Evolutionary conservation across 2,113 vertebrate genomes (phyloP).

Genomic region (Silurus glanis): DNA sequence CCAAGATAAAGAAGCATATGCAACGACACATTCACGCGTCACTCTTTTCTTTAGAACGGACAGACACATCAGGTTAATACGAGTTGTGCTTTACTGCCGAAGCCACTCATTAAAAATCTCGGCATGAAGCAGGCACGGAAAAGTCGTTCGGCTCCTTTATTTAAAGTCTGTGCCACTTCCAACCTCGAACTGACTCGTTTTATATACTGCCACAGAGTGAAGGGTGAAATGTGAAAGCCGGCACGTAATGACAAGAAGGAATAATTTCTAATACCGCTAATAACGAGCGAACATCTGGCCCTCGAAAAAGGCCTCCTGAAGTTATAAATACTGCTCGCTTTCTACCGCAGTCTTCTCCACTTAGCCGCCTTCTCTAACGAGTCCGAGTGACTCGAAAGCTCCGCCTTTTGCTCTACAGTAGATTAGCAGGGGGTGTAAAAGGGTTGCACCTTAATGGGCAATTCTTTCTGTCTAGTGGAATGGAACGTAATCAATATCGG

Average conservation of each 20-base stretch:
- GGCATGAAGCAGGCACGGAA: not conserved
- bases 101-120: constrained; percentile 10
- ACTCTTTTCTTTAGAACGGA: not conserved
- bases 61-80: not conserved
- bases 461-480: no score
- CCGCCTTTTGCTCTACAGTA: not conserved
- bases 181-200: not conserved
- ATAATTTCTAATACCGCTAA: constrained; percentile 10
- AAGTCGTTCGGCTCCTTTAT: not conserved
- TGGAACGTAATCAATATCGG: no score
- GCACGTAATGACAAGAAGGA: not conserved
- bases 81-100: constrained; percentile 10
- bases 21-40: not conserved
- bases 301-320: not conserved
- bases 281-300: constrained; percentile 2
- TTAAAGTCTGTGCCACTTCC: not conserved
- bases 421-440: not conserved
- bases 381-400: constrained; percentile 17
- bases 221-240: not conserved
- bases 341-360: not conserved
- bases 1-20: not conserved
- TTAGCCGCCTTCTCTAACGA: not conserved
- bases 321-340: not conserved
- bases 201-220: not conserved
- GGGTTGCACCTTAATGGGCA: no score